A percentile compares a stretch with the other conserved stretches of the same genome.
These are phyloP conservation scores for Pipa parva DNA, from an alignment of 2,113 vertebrate genomes.

Conservation along the genomic window DNA sequence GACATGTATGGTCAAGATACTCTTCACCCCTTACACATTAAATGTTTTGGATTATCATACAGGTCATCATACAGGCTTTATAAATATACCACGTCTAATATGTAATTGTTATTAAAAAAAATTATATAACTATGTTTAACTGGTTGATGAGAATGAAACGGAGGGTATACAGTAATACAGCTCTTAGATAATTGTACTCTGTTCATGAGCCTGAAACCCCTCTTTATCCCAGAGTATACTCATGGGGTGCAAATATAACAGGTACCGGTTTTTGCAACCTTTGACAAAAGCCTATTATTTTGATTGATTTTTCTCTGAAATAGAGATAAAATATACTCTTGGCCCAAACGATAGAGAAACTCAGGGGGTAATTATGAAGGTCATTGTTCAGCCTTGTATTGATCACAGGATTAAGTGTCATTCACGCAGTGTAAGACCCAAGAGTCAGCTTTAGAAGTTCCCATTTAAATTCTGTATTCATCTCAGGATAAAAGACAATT, in stretches of 20 bases:
- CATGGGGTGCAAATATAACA: neutral
- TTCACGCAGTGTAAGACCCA: neutral
- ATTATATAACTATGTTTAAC: too few species aligned
- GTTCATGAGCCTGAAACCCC: neutral
- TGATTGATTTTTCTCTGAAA: conserved; percentile 24
- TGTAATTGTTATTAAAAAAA: too few species aligned
- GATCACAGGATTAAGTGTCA: conserved; percentile 10
- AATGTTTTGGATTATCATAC: too few species aligned
- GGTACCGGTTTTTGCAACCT: neutral
- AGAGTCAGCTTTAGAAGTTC: neutral
- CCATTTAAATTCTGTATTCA: neutral
- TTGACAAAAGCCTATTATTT: conserved; percentile 8
- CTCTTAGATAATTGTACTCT: neutral
- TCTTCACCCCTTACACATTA: too few species aligned
- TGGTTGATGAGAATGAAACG: too few species aligned
- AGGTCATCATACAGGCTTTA: too few species aligned
- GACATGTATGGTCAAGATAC: too few species aligned
- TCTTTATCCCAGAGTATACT: neutral
- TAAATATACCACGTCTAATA: too few species aligned
- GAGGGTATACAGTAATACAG: too few species aligned
- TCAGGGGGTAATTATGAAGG: neutral
- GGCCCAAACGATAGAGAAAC: neutral
- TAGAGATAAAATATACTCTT: conserved; percentile 12
- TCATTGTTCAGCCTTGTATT: neutral
- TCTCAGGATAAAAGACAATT: neutral